Evolutionary conservation across 2,797 vertebrate species (phyloP), one percentile per base, ranked within the genome.

Genomic region (Oreochromis grahami): DNA sequence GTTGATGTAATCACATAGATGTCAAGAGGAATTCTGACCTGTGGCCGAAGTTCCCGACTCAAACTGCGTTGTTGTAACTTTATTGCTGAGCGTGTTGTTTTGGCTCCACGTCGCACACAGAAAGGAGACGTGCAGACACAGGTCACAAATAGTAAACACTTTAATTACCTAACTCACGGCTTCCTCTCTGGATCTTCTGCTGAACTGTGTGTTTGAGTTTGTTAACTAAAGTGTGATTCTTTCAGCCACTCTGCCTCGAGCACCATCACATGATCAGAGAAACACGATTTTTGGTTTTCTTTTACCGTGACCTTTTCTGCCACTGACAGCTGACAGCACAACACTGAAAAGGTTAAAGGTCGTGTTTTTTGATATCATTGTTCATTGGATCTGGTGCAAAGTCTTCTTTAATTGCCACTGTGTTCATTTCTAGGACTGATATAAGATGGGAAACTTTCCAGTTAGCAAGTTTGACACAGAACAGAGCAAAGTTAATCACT

Each of bases 1-100:
- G 21, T 24, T 68, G 86, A 90, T 89, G 19, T 6, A 65, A 90
- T 84, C 88, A 90, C 80, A 87, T 90, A 83, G 91, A 93, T 74
- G 52, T 74, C 56, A 78, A 80, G 15, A 86, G 70, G 85, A 91
- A 63, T 43, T 50, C 80, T 88, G 92, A 89, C 88, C 83, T 60
- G 82, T 17, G 96, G 94, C 92, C 96, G 86, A 96, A 96, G 95
- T 93, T 95, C 95, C 88, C 80, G 10, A 12, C 10, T 9, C 17
- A 10, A 84, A 48, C 86, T 90, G 93, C 11, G 77, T 60, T 81
- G 90, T 92, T 93, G 90, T 95, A 92, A 92, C 50, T 96, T 96
- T 96, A 96, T 94, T 94, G 91, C 92, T 51, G 80, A 80, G 81
- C 24, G 82, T 77, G 76, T 87, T 10, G 24, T 88, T 91, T 84